These are phyloP conservation scores for Hippoglossus hippoglossus DNA, from an alignment of 2,797 vertebrate genomes.

Conservation along the genomic window DNA sequence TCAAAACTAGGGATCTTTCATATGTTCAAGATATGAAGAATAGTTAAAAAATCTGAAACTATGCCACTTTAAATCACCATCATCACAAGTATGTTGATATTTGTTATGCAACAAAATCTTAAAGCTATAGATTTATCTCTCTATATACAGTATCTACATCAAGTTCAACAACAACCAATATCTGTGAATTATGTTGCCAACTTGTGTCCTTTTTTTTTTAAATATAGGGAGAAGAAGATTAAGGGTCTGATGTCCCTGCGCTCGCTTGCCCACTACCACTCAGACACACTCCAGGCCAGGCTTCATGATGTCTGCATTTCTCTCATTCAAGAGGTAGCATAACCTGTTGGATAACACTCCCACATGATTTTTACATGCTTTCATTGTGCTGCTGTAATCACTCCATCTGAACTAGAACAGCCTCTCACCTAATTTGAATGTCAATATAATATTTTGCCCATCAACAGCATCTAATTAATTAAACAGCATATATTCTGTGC, in stretches of 20 bases:
- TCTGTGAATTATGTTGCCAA: background rate
- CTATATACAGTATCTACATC: background rate
- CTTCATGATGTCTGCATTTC: slow-evolving; percentile 91
- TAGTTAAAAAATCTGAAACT: background rate
- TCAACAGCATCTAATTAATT: background rate
- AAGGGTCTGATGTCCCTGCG: slow-evolving; percentile 90
- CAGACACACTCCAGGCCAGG: slow-evolving; percentile 83
- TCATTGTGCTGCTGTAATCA: background rate
- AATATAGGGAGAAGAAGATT: slow-evolving; percentile 94
- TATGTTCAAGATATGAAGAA: too few species aligned
- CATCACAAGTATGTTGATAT: background rate
- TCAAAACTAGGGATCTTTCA: too few species aligned
- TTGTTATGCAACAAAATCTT: background rate
- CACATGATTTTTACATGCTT: background rate
- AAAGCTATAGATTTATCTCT: background rate
- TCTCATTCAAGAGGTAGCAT: slow-evolving; percentile 91
- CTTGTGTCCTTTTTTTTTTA: background rate
- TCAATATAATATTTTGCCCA: slow-evolving; percentile 4
- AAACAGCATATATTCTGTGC: background rate
- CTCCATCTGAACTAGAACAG: slow-evolving; percentile 1
- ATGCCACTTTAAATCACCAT: background rate
- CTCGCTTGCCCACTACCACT: slow-evolving; percentile 89
- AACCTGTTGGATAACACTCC: slow-evolving; percentile 22
- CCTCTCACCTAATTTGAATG: background rate
- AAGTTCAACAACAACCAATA: background rate